Conservation (phyloP, 2,797 vertebrate genomes). For the Poecile montanus region DNA sequence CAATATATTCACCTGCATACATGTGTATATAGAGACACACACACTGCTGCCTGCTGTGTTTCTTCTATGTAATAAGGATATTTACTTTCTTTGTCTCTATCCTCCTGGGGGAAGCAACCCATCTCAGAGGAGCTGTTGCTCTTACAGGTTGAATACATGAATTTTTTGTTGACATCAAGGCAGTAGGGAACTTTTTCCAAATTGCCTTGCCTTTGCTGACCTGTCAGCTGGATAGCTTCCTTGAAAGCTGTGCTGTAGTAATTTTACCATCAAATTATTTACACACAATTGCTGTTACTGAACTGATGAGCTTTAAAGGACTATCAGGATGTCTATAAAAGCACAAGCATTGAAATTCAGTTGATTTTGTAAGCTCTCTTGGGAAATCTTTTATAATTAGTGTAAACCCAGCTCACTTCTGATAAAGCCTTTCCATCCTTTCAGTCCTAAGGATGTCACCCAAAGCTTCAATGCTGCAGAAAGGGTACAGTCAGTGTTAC, state of each 20-base stretch:
- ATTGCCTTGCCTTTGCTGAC: neutral
- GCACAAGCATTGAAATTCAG: neutral
- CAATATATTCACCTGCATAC: neutral
- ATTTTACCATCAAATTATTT: neutral
- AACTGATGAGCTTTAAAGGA: neutral
- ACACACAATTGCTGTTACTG: neutral
- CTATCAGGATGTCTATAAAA: neutral
- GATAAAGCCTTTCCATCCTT: neutral
- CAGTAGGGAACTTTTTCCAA: neutral
- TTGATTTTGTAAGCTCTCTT: neutral
- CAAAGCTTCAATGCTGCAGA: neutral
- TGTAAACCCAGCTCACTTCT: neutral
- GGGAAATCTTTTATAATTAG: neutral
- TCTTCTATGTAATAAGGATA: neutral
- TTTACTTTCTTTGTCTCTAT: neutral
- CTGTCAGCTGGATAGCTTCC: neutral
- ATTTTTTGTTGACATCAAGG: neutral
- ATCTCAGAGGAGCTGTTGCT: neutral
- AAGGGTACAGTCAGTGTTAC: neutral
- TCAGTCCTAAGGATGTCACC: neutral
- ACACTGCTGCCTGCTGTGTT: neutral
- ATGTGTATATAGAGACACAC: fast-evolving
- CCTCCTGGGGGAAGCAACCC: neutral
- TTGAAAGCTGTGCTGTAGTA: neutral
- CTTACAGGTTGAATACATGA: neutral